These are phyloP conservation scores for Chymomyza caudatula DNA, from an alignment of 2,888 invertebrate genomes.

Conservation along the genomic window DNA sequence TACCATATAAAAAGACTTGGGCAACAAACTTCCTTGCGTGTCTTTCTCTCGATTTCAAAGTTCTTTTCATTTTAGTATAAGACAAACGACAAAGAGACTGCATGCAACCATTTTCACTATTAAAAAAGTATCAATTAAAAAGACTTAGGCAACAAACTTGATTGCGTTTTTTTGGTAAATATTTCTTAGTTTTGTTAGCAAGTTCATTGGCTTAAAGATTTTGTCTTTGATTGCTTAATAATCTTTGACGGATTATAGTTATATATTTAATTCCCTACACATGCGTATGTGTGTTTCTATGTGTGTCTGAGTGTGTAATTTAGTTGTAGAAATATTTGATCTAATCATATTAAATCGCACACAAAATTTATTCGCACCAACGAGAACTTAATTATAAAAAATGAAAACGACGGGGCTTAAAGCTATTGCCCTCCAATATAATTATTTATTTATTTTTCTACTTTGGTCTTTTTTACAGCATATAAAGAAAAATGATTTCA, in stretches of 20 bases:
- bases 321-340: constrained; percentile 40
- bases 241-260: constrained; percentile 43
- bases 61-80: not conserved
- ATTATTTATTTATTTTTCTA: constrained; percentile 3
- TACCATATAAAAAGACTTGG: no score
- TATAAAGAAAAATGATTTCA: constrained; percentile 86
- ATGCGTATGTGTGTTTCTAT: constrained; percentile 35
- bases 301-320: constrained; percentile 43
- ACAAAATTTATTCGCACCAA: constrained; percentile 57
- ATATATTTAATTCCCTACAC: constrained; percentile 36
- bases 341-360: constrained; percentile 53
- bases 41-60: not conserved
- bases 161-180: constrained; percentile 5
- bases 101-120: not conserved
- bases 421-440: constrained; percentile 1
- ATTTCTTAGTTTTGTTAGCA: constrained; percentile 5
- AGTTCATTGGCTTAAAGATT: constrained; percentile 68
- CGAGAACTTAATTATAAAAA: constrained; percentile 33
- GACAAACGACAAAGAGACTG: not conserved
- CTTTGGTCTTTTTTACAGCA: not conserved
- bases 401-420: not conserved
- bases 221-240: constrained; percentile 68
- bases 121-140: not conserved
- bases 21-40: not conserved
- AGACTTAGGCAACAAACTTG: not conserved